These are phyloP conservation scores for Ammospiza maritima DNA, from an alignment of 2,797 vertebrate species.

Conservation along the genomic window DNA sequence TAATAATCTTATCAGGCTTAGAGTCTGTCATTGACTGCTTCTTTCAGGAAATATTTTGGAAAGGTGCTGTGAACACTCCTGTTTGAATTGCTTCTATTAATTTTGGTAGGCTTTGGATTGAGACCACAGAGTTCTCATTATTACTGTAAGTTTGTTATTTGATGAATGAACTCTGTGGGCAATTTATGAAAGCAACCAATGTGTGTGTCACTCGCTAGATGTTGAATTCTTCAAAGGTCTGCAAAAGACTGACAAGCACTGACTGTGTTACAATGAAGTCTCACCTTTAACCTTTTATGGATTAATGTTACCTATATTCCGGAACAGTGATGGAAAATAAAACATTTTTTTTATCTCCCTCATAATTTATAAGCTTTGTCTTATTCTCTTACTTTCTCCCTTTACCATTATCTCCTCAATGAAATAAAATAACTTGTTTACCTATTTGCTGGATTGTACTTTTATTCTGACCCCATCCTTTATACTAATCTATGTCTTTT, in stretches of 20 bases:
- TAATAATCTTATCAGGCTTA: background rate
- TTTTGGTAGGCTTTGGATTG: background rate
- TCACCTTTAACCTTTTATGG: background rate
- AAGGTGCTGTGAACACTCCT: background rate
- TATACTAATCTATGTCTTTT: background rate
- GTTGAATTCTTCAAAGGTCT: background rate
- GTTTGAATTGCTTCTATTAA: background rate
- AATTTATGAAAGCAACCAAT: background rate
- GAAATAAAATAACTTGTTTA: background rate
- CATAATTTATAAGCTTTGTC: background rate
- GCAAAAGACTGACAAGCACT: background rate
- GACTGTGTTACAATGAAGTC: background rate
- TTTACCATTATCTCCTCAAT: background rate
- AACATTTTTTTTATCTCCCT: background rate
- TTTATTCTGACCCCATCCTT: background rate
- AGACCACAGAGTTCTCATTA: background rate
- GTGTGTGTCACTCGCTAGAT: background rate
- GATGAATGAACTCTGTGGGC: background rate
- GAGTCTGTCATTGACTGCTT: background rate
- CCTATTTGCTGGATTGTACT: background rate
- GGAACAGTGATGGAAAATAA: background rate
- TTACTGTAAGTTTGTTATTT: background rate
- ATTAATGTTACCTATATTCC: background rate
- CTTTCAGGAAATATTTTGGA: background rate
- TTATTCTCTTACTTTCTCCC: background rate